Evolutionary conservation across 2,797 vertebrate species (phyloP).

Genomic region (Thalassophryne amazonica): DNA sequence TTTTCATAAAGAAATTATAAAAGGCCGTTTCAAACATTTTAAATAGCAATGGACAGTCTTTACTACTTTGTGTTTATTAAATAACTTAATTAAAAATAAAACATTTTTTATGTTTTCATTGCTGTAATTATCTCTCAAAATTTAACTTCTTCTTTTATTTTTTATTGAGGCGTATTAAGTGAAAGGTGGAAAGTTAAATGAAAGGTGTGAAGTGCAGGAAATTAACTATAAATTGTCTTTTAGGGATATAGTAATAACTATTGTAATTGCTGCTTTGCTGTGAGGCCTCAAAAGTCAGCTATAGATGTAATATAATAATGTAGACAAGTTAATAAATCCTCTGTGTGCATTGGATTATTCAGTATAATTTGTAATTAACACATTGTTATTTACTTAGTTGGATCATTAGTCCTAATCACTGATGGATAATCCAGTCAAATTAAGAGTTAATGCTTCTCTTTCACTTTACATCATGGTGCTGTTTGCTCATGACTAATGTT

Average conservation of each 20-base stretch:
- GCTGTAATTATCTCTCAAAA: no score
- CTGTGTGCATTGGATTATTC: constrained; percentile 75
- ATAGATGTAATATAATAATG: constrained; percentile 43
- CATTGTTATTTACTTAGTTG: constrained; percentile 81
- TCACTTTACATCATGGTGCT: constrained; percentile 47
- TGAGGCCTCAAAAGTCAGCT: constrained; percentile 18
- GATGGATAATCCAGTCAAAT: constrained; percentile 81
- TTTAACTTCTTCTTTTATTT: no score
- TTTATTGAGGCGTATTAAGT: no score
- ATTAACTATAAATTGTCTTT: neutral
- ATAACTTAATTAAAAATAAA: no score
- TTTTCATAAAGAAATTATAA: neutral
- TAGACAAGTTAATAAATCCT: constrained; percentile 56
- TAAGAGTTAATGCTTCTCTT: constrained; percentile 75
- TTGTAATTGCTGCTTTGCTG: constrained; percentile 18
- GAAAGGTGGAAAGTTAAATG: neutral
- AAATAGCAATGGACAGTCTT: no score
- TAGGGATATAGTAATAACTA: neutral
- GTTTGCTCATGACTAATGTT: constrained; percentile 68
- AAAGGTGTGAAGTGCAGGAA: neutral
- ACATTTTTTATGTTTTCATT: no score
- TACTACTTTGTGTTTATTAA: no score
- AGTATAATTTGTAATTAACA: constrained; percentile 83
- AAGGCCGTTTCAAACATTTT: neutral
- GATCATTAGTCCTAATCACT: constrained; percentile 79